Evolutionary conservation across 2,888 invertebrate genomes (phyloP).

Genomic region (Ligdia adustata): DNA sequence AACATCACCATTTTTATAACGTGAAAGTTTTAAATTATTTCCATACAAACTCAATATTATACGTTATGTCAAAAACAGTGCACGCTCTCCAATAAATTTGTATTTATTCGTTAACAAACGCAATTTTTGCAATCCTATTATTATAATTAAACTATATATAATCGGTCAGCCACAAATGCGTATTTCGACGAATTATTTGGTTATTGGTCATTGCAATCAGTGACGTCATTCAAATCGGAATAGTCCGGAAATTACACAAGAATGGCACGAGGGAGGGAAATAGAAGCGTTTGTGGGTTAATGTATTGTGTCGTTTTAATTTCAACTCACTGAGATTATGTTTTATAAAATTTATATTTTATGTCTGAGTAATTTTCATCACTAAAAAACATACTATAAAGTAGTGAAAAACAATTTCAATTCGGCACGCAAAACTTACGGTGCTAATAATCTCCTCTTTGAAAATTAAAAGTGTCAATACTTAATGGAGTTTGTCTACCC

Average conservation of each 20-base stretch:
- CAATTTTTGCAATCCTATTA: constrained; percentile 13
- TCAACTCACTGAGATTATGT: background rate
- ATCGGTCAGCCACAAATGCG: constrained; percentile 27
- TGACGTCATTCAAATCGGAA: constrained; percentile 31
- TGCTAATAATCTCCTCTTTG: too few species aligned
- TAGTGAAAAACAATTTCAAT: too few species aligned
- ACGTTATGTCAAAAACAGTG: background rate
- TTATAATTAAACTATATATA: constrained; percentile 25
- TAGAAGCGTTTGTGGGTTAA: constrained; percentile 26
- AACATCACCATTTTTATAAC: too few species aligned
- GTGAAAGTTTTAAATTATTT: too few species aligned
- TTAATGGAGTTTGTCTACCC: too few species aligned
- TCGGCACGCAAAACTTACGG: too few species aligned
- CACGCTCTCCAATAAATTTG: constrained; percentile 7
- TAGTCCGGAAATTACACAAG: constrained; percentile 37
- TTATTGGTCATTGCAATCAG: constrained; percentile 35
- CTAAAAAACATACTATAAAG: too few species aligned
- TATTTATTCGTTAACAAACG: background rate
- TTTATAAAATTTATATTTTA: background rate
- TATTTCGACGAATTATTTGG: constrained; percentile 27
- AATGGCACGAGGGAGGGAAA: constrained; percentile 30
- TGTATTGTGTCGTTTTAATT: constrained; percentile 7
- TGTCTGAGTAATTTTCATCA: too few species aligned
- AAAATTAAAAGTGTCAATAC: too few species aligned
- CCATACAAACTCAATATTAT: background rate